Percentiles rank a stretch among this genome's conserved stretches.
Evolutionary conservation across 2,888 invertebrate species (phyloP).

Genomic region (Synergus itoensis): DNA sequence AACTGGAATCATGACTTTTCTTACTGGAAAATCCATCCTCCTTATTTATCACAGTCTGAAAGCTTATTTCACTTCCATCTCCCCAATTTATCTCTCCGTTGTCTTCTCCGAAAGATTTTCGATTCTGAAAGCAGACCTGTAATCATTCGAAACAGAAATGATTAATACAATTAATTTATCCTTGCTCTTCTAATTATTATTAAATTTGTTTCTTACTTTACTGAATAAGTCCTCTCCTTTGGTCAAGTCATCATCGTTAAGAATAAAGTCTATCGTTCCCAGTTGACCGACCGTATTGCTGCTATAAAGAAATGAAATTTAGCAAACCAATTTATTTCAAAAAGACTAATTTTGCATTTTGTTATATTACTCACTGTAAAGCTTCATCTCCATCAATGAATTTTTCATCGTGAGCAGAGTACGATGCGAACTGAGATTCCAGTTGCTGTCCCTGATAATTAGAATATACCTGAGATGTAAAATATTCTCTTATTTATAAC

Average conservation of each 20-base stretch:
- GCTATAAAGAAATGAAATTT: slow-evolving; percentile 37
- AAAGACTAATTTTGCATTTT: background rate
- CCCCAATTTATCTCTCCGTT: slow-evolving; percentile 75
- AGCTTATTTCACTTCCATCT: slow-evolving; percentile 78
- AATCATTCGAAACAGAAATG: slow-evolving; percentile 20
- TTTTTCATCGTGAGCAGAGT: slow-evolving; percentile 83
- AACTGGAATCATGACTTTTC: slow-evolving; percentile 67
- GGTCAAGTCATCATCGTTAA: slow-evolving; percentile 78
- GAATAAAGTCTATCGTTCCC: slow-evolving; percentile 76
- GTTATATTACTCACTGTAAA: slow-evolving; percentile 77
- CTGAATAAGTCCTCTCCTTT: slow-evolving; percentile 82
- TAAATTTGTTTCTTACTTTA: slow-evolving; percentile 76
- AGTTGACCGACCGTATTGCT: slow-evolving; percentile 75
- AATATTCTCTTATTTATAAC: slow-evolving; percentile 33
- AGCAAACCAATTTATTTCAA: slow-evolving; percentile 3
- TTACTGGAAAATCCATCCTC: background rate
- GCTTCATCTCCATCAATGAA: slow-evolving; percentile 82
- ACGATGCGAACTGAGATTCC: slow-evolving; percentile 81
- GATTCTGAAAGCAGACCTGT: slow-evolving; percentile 71
- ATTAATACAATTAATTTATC: background rate
- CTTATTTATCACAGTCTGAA: slow-evolving; percentile 78
- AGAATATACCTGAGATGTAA: slow-evolving; percentile 37
- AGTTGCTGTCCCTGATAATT: slow-evolving; percentile 83
- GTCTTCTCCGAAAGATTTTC: slow-evolving; percentile 69
- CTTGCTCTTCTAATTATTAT: background rate